Conservation (phyloP, 1,140 invertebrate genomes). For the Drosophila insularis region DNA sequence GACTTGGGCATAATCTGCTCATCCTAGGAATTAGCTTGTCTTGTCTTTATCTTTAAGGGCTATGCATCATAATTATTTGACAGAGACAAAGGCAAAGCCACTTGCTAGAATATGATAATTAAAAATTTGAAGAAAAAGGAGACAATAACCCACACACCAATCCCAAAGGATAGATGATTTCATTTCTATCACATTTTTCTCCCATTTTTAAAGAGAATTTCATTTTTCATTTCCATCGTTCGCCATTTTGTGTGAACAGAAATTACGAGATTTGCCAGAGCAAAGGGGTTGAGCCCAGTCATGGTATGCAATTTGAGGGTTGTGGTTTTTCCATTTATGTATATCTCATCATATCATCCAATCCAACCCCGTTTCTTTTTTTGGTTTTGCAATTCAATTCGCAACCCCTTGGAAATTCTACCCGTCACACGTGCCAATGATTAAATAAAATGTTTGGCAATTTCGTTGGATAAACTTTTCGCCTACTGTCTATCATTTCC, state of each 20-base stretch:
- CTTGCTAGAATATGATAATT: conserved; percentile 50
- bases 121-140: conserved; percentile 9
- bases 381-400: conserved; percentile 1
- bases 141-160: not conserved
- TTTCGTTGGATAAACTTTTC: conserved; percentile 28
- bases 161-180: conserved; percentile 23
- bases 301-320: conserved; percentile 26
- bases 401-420: conserved; percentile 26
- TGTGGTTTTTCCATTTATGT: conserved; percentile 13
- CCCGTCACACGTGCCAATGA: conserved; percentile 62
- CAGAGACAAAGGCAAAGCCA: conserved; percentile 19
- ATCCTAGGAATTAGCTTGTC: conserved; percentile 39
- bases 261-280: conserved; percentile 35
- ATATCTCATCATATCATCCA: not conserved
- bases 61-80: conserved; percentile 74
- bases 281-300: conserved; percentile 24
- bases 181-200: conserved; percentile 1
- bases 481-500: not conserved
- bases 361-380: conserved; percentile 9
- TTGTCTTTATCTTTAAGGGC: conserved; percentile 35
- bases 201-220: conserved; percentile 40
- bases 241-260: conserved; percentile 57
- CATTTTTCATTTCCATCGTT: not conserved
- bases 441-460: conserved; percentile 72
- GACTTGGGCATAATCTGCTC: conserved; percentile 53